Conservation (phyloP, 2,797 vertebrate species). For the Chrosomus eos region DNA sequence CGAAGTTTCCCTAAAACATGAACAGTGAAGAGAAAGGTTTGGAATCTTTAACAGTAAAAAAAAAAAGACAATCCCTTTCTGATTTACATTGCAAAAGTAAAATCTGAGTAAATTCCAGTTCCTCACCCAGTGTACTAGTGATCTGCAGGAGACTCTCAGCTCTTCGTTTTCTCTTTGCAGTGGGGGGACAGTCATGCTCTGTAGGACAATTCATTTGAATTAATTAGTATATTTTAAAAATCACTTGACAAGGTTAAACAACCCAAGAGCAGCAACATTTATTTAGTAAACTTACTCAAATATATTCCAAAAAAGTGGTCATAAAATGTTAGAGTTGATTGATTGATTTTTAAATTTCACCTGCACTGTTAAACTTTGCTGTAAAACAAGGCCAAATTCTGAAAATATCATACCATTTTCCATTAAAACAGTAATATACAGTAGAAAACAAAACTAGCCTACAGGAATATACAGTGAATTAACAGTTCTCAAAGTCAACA, state of each 20-base stretch:
- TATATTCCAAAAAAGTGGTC: background rate
- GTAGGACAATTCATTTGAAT: background rate
- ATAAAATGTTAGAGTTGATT: too few species aligned
- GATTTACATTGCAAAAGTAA: background rate
- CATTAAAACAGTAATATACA: too few species aligned
- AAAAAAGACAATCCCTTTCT: background rate
- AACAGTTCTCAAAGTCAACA: too few species aligned
- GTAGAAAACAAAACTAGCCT: too few species aligned
- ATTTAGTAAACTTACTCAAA: background rate
- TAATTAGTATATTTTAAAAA: background rate
- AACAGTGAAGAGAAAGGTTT: background rate
- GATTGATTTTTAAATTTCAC: too few species aligned
- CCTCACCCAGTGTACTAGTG: constrained; percentile 28
- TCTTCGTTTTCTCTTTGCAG: constrained; percentile 37
- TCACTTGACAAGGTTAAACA: background rate
- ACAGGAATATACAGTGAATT: too few species aligned
- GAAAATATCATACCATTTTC: too few species aligned
- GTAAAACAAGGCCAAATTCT: too few species aligned
- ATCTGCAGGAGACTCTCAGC: constrained; percentile 2
- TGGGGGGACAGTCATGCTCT: constrained; percentile 19
- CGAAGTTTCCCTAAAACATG: background rate
- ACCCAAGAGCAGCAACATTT: background rate
- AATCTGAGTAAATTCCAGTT: background rate
- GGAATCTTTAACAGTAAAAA: background rate
- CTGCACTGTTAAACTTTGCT: too few species aligned